Percentiles rank a stretch among this genome's conserved stretches.
These are phyloP conservation scores for Drosophila monieri DNA, from an alignment of 2,888 invertebrate species.

Conservation along the genomic window DNA sequence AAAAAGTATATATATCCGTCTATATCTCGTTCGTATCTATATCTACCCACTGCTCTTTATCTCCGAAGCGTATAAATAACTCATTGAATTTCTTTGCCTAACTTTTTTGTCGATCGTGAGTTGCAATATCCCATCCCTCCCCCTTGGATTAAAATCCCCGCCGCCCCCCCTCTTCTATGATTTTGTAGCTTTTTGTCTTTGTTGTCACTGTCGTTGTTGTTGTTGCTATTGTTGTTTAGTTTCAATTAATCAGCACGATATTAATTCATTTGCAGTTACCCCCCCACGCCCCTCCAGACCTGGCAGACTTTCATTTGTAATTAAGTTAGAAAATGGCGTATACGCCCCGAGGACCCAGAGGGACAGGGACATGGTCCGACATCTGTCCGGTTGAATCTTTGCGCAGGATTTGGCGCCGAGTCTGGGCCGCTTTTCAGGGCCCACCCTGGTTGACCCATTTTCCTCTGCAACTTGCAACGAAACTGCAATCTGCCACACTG, in stretches of 20 bases:
- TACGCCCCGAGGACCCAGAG: slow-evolving; percentile 33
- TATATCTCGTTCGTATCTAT: slow-evolving; percentile 28
- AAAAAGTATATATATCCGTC: slow-evolving; percentile 30
- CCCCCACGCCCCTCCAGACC: too few species aligned
- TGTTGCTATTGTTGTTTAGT: slow-evolving; percentile 15
- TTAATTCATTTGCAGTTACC: slow-evolving; percentile 34
- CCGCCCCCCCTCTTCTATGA: slow-evolving; percentile 19
- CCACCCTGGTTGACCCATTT: slow-evolving; percentile 62
- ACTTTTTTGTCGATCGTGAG: slow-evolving; percentile 48
- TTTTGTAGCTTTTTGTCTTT: slow-evolving; percentile 27
- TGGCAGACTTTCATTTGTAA: slow-evolving; percentile 43
- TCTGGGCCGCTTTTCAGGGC: slow-evolving; percentile 27
- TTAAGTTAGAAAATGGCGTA: slow-evolving; percentile 38
- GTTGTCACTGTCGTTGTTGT: slow-evolving; percentile 9
- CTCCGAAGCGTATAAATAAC: slow-evolving; percentile 60
- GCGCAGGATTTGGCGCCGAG: slow-evolving; percentile 49
- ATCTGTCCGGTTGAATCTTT: slow-evolving; percentile 24
- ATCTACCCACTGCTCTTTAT: slow-evolving; percentile 44
- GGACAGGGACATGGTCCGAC: background rate
- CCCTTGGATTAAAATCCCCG: background rate
- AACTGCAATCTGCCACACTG: too few species aligned
- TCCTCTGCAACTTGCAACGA: slow-evolving; percentile 10
- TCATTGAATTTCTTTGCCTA: slow-evolving; percentile 52
- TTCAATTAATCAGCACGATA: slow-evolving; percentile 42
- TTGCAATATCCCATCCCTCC: slow-evolving; percentile 32